Evolutionary conservation across 2,113 vertebrate species (phyloP).

Genomic region (Motacilla tschutschensis): DNA sequence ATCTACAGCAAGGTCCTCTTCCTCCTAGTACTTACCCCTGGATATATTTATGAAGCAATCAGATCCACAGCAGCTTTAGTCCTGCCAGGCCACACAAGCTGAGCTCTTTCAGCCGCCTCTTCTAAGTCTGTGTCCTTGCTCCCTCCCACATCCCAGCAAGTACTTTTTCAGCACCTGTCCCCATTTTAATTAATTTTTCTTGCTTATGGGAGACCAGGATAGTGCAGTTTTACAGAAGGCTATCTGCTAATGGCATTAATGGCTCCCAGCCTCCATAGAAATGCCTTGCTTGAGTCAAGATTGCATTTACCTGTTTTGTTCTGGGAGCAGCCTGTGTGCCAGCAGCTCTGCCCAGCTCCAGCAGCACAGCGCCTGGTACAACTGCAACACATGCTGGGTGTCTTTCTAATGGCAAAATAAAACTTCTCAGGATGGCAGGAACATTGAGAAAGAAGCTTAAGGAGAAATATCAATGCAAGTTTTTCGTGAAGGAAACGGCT

Average conservation of each 20-base stretch:
- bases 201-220: neutral
- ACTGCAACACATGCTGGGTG: accelerated
- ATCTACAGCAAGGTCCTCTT: neutral
- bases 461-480: accelerated
- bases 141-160: neutral
- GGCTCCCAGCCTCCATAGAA: neutral
- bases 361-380: neutral
- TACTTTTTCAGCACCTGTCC: neutral
- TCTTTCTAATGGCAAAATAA: neutral
- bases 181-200: neutral
- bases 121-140: neutral
- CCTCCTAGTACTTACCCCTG: neutral
- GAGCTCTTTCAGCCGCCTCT: neutral
- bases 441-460: neutral
- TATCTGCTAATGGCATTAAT: neutral
- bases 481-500: neutral
- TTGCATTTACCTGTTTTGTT: neutral
- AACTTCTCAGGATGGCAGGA: neutral
- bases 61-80: neutral
- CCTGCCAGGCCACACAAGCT: neutral
- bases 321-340: neutral
- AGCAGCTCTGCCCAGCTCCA: neutral
- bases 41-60: neutral
- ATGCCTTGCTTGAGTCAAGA: neutral
- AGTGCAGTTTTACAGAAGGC: neutral